These are phyloP conservation scores for Drosophila helvetica DNA, from an alignment of 2,888 invertebrate genomes.

Conservation along the genomic window DNA sequence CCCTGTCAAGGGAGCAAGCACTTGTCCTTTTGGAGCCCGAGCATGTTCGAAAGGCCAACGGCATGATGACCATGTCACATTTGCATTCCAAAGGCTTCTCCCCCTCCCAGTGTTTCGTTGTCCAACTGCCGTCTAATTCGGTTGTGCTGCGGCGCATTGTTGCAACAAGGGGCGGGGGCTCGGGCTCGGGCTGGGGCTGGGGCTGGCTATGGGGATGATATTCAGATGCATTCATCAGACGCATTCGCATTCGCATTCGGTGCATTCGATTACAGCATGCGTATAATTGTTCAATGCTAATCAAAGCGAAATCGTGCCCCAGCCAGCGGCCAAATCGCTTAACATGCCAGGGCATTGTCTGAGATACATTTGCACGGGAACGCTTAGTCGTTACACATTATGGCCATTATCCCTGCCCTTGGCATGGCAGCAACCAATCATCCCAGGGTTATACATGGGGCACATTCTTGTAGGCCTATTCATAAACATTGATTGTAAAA, in stretches of 20 bases:
- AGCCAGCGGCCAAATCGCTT: slow-evolving; percentile 39
- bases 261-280: slow-evolving; percentile 43
- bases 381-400: slow-evolving; percentile 26
- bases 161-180: no score
- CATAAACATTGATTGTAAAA: slow-evolving; percentile 23
- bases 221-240: slow-evolving; percentile 18
- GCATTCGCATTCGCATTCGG: slow-evolving; percentile 23
- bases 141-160: neutral
- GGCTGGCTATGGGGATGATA: neutral
- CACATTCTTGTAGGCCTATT: neutral
- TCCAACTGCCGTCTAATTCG: slow-evolving; percentile 35
- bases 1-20: slow-evolving; percentile 14
- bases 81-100: slow-evolving; percentile 23
- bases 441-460: slow-evolving; percentile 4
- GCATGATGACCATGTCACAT: slow-evolving; percentile 33
- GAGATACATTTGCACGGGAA: slow-evolving; percentile 23
- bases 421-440: slow-evolving; percentile 20
- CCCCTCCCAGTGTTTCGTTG: slow-evolving; percentile 21
- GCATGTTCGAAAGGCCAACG: slow-evolving; percentile 4
- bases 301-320: slow-evolving; percentile 46
- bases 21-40: slow-evolving; percentile 9
- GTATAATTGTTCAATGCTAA: slow-evolving; percentile 52
- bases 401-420: slow-evolving; percentile 39
- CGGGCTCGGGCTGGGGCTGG: no score
- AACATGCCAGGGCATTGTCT: slow-evolving; percentile 28